A percentile compares a stretch with the other conserved stretches of the same genome.
Evolutionary conservation across 1,140 invertebrate genomes (phyloP).

Genomic region (Drosophila prosaltans): DNA sequence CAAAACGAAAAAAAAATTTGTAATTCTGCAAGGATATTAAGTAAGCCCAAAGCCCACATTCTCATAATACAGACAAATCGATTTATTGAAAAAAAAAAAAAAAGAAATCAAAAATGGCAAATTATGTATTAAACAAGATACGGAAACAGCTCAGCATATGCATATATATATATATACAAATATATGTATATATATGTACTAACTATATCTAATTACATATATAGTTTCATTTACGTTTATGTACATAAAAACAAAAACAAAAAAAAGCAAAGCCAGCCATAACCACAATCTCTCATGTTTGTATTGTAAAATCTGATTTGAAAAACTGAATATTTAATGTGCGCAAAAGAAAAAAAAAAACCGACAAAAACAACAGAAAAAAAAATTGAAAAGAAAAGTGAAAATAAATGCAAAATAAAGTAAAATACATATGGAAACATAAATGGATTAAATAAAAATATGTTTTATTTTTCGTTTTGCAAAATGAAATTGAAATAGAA

Average conservation of each 20-base stretch:
- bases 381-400: conserved; percentile 27
- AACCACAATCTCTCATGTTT: conserved; percentile 29
- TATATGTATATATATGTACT: too few relatives aligned
- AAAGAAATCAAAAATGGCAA: conserved; percentile 6
- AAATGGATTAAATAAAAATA: not conserved
- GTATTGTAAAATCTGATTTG: conserved; percentile 52
- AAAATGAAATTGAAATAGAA: not conserved
- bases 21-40: not conserved
- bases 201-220: not conserved
- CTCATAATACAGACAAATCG: not conserved
- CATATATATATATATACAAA: not conserved
- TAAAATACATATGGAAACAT: conserved; percentile 55
- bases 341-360: conserved; percentile 9
- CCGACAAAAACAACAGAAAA: conserved; percentile 7
- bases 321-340: conserved; percentile 30
- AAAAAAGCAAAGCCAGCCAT: not conserved
- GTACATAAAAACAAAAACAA: conserved; percentile 50
- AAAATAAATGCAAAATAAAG: conserved; percentile 64
- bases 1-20: too few relatives aligned
- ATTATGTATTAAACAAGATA: conserved; percentile 4
- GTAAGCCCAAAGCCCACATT: not conserved
- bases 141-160: conserved; percentile 2
- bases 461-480: not conserved
- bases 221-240: conserved; percentile 56
- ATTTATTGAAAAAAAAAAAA: not conserved